A percentile compares a stretch with the other conserved stretches of the same genome.
Conservation (phyloP, 2,113 vertebrate species). For the Hucho hucho region DNA sequence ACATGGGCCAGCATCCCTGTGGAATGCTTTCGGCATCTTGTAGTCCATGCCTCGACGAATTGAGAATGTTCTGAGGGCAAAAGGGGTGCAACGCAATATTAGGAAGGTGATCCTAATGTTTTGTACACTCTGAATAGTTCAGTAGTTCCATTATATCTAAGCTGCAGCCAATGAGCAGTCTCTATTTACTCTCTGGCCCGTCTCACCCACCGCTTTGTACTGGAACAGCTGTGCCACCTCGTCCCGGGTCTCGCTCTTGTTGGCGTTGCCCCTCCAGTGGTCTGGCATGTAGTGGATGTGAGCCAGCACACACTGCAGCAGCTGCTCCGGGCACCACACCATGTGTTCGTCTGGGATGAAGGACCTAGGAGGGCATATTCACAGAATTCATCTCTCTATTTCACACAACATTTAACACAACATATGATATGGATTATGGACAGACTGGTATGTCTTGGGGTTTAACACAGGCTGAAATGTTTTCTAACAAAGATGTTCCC, state of each 20-base stretch:
- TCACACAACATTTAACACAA: not conserved
- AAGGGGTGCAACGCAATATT: too few relatives aligned
- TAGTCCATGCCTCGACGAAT: too few relatives aligned
- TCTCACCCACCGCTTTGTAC: conserved; percentile 94
- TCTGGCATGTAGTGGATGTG: conserved; percentile 99
- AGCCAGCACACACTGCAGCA: conserved; percentile 94
- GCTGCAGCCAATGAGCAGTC: conserved; percentile 24
- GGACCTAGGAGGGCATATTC: conserved; percentile 72
- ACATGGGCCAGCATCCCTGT: too few relatives aligned
- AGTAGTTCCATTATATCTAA: too few relatives aligned
- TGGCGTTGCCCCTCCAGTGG: conserved; percentile 97
- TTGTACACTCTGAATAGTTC: too few relatives aligned
- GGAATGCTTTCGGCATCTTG: too few relatives aligned
- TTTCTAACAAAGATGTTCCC: too few relatives aligned
- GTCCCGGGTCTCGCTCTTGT: conserved; percentile 94
- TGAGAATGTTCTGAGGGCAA: too few relatives aligned
- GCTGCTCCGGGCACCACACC: conserved; percentile 97
- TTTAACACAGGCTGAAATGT: not conserved
- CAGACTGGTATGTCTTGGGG: not conserved
- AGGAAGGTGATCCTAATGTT: too few relatives aligned
- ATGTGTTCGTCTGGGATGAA: conserved; percentile 98
- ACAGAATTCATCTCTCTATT: conserved; percentile 10
- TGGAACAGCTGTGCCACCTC: conserved; percentile 98
- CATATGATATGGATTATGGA: not conserved
- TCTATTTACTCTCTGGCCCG: not conserved